A percentile compares a stretch with the other conserved stretches of the same genome.
phyloP scores from a whole-genome alignment of 2,888 invertebrate species.

The Nomada ruficornis region DNA sequence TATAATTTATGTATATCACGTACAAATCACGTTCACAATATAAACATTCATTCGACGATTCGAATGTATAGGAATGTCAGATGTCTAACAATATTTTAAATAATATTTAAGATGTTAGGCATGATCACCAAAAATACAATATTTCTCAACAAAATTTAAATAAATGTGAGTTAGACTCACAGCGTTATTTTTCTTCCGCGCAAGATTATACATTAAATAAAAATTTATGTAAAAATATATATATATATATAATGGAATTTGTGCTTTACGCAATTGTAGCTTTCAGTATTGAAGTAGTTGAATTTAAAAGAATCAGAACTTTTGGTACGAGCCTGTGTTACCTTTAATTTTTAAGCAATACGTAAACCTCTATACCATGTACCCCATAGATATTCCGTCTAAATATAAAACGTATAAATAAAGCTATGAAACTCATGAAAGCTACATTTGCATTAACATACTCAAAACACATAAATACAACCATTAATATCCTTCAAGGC shows the following conservation, averaged over 20 bases:
- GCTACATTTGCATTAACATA: slow-evolving; percentile 44
- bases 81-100: slow-evolving; percentile 35
- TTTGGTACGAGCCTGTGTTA: slow-evolving; percentile 14
- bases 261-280: slow-evolving; percentile 40
- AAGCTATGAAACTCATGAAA: slow-evolving; percentile 46
- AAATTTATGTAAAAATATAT: slow-evolving; percentile 33
- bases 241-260: slow-evolving; percentile 35
- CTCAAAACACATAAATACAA: slow-evolving; percentile 24
- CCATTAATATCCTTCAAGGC: slow-evolving; percentile 83
- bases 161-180: slow-evolving; percentile 37
- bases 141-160: slow-evolving; percentile 29
- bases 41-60: slow-evolving; percentile 42
- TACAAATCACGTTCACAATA: slow-evolving; percentile 48
- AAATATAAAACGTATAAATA: slow-evolving; percentile 41
- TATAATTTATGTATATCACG: slow-evolving; percentile 54
- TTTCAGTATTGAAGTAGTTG: slow-evolving; percentile 23
- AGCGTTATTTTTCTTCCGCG: slow-evolving; percentile 6
- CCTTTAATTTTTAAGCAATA: slow-evolving; percentile 16
- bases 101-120: slow-evolving; percentile 24
- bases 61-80: slow-evolving; percentile 54
- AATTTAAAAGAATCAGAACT: slow-evolving; percentile 11
- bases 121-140: slow-evolving; percentile 20
- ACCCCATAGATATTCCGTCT: slow-evolving; percentile 30
- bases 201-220: slow-evolving; percentile 39
- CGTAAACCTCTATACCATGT: slow-evolving; percentile 11